phyloP scores from a whole-genome alignment of 53 echinoderm and acorn worm genomes.

The Patiria pectinifera region DNA sequence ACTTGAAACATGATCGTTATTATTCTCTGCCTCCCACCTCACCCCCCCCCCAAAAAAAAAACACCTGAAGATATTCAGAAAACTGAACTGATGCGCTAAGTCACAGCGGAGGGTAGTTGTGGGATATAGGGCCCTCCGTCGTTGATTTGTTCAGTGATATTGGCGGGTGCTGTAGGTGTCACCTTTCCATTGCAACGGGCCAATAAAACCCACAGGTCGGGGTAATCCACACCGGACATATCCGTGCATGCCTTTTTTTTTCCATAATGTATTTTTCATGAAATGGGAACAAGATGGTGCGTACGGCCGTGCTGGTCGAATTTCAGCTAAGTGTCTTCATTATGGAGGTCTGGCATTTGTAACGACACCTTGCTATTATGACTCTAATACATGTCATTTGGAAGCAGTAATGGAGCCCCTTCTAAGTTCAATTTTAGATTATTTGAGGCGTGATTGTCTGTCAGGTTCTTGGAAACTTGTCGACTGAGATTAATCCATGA shows the following conservation, averaged over 20 bases:
- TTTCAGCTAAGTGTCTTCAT: neutral
- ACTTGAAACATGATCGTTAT: neutral
- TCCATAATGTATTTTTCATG: neutral
- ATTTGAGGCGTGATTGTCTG: neutral
- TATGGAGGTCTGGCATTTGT: too few species aligned
- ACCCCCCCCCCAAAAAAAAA: neutral
- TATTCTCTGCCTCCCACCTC: neutral
- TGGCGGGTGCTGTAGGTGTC: neutral
- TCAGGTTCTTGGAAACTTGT: neutral
- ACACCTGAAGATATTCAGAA: neutral
- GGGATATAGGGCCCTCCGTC: neutral
- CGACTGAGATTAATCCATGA: neutral
- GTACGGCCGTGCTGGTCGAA: neutral
- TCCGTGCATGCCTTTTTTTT: neutral
- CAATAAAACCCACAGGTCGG: neutral
- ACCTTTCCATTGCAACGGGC: neutral
- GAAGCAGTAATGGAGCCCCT: too few species aligned
- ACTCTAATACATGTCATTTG: too few species aligned
- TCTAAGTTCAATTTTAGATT: neutral
- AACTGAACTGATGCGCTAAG: neutral
- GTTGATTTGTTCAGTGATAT: neutral
- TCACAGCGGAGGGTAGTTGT: neutral
- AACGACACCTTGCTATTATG: too few species aligned
- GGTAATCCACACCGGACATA: neutral
- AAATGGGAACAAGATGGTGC: neutral